Percentiles rank a stretch among this genome's conserved stretches.
phyloP scores from a whole-genome alignment of 1,140 invertebrate genomes.

The Drepana arcuata region DNA sequence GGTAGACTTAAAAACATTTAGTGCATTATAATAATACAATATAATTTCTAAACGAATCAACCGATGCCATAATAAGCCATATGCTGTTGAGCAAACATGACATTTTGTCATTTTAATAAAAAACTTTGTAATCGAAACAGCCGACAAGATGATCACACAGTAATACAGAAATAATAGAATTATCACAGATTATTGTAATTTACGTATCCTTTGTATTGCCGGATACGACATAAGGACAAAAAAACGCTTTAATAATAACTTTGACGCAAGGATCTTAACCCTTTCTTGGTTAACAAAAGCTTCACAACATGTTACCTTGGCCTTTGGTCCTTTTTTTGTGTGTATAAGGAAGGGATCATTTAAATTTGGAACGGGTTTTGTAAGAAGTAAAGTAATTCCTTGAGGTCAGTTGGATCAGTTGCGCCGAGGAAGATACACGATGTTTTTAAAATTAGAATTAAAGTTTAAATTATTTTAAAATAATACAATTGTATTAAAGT shows the following conservation, averaged over 20 bases:
- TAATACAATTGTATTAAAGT: too few species aligned
- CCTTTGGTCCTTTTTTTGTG: constrained; percentile 53
- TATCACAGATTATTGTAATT: constrained; percentile 68
- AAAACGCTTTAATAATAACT: constrained; percentile 71
- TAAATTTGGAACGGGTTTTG: constrained; percentile 60
- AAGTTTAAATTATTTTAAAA: too few species aligned
- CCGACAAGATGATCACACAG: constrained; percentile 58
- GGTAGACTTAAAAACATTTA: too few species aligned
- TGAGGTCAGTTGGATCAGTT: constrained; percentile 53
- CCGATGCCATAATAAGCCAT: constrained; percentile 31
- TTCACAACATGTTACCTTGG: constrained; percentile 61
- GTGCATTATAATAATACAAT: too few species aligned
- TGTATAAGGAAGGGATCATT: constrained; percentile 59
- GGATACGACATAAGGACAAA: constrained; percentile 65
- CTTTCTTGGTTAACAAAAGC: constrained; percentile 62
- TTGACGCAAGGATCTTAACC: constrained; percentile 57
- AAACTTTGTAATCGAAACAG: constrained; percentile 26
- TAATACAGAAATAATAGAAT: constrained; percentile 65
- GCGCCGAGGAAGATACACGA: constrained; percentile 34
- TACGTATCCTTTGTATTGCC: constrained; percentile 63
- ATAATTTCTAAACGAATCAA: too few species aligned
- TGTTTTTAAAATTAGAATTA: too few species aligned
- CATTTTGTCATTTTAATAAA: constrained; percentile 39
- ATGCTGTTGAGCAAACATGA: constrained; percentile 58
- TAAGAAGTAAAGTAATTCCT: constrained; percentile 27